These are phyloP conservation scores for Acrocephalus arundinaceus DNA, from an alignment of 2,113 vertebrate genomes.

Conservation along the genomic window DNA sequence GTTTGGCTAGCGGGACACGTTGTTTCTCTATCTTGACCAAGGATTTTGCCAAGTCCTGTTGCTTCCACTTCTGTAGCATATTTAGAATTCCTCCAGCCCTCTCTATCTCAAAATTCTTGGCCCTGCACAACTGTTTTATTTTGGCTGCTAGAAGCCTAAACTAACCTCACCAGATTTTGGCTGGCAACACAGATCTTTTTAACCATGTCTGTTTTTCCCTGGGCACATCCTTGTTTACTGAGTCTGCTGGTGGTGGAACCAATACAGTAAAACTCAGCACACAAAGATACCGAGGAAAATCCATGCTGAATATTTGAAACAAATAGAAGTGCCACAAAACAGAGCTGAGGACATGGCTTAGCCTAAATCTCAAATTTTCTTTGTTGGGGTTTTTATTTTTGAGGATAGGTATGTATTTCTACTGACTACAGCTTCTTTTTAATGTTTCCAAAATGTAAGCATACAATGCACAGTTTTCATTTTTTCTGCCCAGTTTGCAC, in stretches of 20 bases:
- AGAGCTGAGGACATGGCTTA: conserved; percentile 6
- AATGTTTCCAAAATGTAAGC: conserved; percentile 34
- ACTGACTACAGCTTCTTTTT: conserved; percentile 6
- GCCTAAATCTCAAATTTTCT: not conserved
- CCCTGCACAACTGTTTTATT: conserved; percentile 41
- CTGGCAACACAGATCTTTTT: conserved; percentile 12
- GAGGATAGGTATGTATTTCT: not conserved
- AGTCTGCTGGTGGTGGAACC: conserved; percentile 25
- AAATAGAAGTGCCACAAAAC: conserved; percentile 29
- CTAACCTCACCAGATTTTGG: conserved; percentile 39
- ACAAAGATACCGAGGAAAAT: not conserved
- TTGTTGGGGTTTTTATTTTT: not conserved
- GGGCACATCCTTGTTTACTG: conserved; percentile 34
- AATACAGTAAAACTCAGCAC: not conserved
- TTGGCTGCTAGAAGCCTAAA: conserved; percentile 50
- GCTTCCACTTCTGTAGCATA: conserved; percentile 64
- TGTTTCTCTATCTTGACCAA: conserved; percentile 19
- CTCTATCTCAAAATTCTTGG: conserved; percentile 50
- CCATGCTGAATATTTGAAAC: not conserved
- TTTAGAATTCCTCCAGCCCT: conserved; percentile 52
- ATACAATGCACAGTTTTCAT: not conserved
- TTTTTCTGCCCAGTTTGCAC: conserved; percentile 6
- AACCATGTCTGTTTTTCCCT: conserved; percentile 42
- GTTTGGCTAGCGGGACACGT: not conserved
- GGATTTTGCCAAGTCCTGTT: conserved; percentile 58